Percentiles rank a stretch among this genome's conserved stretches.
These are phyloP conservation scores for Chromobotia macracanthus DNA, from an alignment of 2,797 vertebrate species.

Conservation along the genomic window DNA sequence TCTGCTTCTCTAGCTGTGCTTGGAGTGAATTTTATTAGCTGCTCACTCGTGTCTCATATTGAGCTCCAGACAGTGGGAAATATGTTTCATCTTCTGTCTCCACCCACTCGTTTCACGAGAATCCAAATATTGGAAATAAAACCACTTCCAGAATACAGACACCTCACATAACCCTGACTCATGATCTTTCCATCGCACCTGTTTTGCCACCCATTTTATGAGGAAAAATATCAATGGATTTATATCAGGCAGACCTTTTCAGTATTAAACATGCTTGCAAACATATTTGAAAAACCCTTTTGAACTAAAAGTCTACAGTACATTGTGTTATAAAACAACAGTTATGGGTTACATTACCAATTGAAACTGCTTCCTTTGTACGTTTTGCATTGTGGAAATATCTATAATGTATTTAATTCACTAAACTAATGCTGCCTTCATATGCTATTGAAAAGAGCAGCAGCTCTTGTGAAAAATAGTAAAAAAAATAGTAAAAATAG, in stretches of 20 bases:
- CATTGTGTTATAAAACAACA: neutral
- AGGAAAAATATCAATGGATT: neutral
- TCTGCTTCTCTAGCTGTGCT: constrained; percentile 20
- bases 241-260: neutral
- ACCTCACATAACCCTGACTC: constrained; percentile 14
- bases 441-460: too few species aligned
- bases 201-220: constrained; percentile 7
- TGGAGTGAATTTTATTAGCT: constrained; percentile 43
- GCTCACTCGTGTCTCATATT: constrained; percentile 41
- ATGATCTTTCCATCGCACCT: constrained; percentile 16
- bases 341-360: too few species aligned
- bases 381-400: neutral
- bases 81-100: constrained; percentile 43
- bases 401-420: neutral
- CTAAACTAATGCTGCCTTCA: too few species aligned
- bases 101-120: constrained; percentile 42
- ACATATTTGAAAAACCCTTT: neutral
- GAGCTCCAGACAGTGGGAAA: constrained; percentile 47
- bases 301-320: neutral
- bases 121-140: constrained; percentile 47
- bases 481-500: too few species aligned
- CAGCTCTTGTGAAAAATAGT: too few species aligned
- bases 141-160: constrained; percentile 23
- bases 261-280: neutral
- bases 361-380: neutral